Percentiles rank a stretch among this genome's conserved stretches.
Conservation (phyloP, 2,797 vertebrate genomes). For the Pseudocheirus occidentalis region DNA sequence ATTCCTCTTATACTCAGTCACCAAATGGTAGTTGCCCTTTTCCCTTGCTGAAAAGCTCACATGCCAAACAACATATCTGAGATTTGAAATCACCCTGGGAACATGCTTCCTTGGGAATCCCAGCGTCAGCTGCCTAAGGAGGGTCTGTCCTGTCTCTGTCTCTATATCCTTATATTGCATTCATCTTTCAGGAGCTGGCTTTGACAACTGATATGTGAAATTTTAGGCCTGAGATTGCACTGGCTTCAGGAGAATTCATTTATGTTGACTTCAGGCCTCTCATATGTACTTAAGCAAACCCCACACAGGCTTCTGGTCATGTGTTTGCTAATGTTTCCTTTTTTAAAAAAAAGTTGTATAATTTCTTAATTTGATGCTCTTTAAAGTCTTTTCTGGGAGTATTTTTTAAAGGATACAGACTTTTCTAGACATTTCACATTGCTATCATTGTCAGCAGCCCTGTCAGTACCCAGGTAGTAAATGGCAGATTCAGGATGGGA, state of each 20-base stretch:
- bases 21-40: neutral
- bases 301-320: neutral
- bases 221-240: neutral
- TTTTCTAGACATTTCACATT: neutral
- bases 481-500: neutral
- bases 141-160: neutral
- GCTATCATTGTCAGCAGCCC: neutral
- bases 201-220: neutral
- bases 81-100: neutral
- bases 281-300: neutral
- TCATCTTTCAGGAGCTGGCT: neutral
- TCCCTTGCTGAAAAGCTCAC: neutral
- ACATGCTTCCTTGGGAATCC: neutral
- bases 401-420: neutral
- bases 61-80: neutral
- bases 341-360: neutral
- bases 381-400: neutral
- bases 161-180: neutral
- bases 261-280: neutral
- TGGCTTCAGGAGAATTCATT: neutral
- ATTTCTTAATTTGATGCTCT: neutral
- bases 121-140: neutral
- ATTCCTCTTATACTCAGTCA: neutral
- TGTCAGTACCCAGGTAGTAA: neutral
- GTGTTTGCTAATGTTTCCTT: neutral